Evolutionary conservation across 2,888 invertebrate species (phyloP), one percentile per base, ranked within the genome.

Genomic region (Stenodema calcarata): DNA sequence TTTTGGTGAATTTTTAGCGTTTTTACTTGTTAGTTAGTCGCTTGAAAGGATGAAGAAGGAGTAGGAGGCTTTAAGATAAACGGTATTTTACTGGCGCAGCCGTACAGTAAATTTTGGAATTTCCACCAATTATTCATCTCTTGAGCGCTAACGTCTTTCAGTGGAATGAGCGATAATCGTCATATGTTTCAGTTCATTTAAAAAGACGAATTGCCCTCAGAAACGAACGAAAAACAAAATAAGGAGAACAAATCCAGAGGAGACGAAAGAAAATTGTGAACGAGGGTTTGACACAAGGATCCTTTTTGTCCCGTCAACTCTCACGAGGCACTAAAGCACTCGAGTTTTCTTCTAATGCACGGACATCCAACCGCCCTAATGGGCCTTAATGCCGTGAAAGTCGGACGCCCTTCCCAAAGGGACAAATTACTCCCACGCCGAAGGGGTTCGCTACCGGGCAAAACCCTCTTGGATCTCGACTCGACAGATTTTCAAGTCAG

Each of bases 281-380:
- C 62, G 62, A 62, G 62, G 62, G 62, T 62, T 62, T 62, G 62
- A 62, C 62, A 62, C 23, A 23, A 23, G 23, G 18, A 23, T 9
- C 62, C 35, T 73, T 41, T 73, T 73, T 30, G 30, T 18, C 73
- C 30, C 9, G 30, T 12, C 30, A 30, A 30, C 73, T 73, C 73
- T 73, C 73, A 30, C 73, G 41, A 73, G 73, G 35, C 41, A 73
- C 73, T 35, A 73, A 73, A 73, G 35, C 30, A 7, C 35, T 35
- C 16, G 73, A 73, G 41, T 73, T 73, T 73, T 41, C 73, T 73
- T 73, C 73, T 62, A 62, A 62, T 62, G 62, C 23, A 62, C 62
- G 62, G 62, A 62, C 62, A 62, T 62, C 62, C 62, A 62, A 62
- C 23, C 62, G 11, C 18, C 62, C 62, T 62, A 62, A 62, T 62